Evolutionary conservation across 1,140 invertebrate genomes (phyloP), one percentile per base, ranked within the genome.

Genomic region (Akabosia matsudoensis): DNA sequence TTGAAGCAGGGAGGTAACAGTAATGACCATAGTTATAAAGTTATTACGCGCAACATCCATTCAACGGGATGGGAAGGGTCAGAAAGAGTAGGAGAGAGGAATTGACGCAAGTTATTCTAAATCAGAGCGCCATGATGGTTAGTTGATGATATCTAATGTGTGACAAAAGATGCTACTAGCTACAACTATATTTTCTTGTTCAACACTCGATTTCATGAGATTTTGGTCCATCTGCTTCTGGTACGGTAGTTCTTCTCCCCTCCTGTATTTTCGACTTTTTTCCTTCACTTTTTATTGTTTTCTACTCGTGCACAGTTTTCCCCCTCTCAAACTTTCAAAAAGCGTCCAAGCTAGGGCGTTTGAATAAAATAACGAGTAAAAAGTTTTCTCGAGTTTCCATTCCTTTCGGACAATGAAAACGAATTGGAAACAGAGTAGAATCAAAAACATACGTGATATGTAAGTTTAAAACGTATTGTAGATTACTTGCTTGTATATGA

Each of bases 91-190:
- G 33, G 61, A 37, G 67, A 74, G 76, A 77, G 54, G 74, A 76
- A 72, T 76, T 30, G 67, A 37, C 34, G 37, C 24, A 33, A 76
- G 54, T 76, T 64, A 76, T 73, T 56, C 75, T 33, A 76, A 77
- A 77, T 77, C 76, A 77, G 73, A 77, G 67, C 71, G 70, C 34
- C 37, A 67, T 77, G 67, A 74, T 74, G 51, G 61, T 28, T 70
- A 77, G 45, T 77, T 77, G 76, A 77, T 77, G 76, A 77, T 74
- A 72, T 37, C 61, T 77, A 77, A 77, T 77, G 73, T 74, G 76
- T 74, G 76, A 77, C 76, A 77, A 74, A 64, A 74, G 31, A 34
- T 76, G 52, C 67, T 73, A 56, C 76, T 70, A 51, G 70, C 70
- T 72, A 10, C 45, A 45, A 70, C 75, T 31, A 28, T 7, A 34